These are phyloP conservation scores for Dendrophyllia cribrosa DNA, from an alignment of 64 coral and sea anemone species.

Conservation along the genomic window DNA sequence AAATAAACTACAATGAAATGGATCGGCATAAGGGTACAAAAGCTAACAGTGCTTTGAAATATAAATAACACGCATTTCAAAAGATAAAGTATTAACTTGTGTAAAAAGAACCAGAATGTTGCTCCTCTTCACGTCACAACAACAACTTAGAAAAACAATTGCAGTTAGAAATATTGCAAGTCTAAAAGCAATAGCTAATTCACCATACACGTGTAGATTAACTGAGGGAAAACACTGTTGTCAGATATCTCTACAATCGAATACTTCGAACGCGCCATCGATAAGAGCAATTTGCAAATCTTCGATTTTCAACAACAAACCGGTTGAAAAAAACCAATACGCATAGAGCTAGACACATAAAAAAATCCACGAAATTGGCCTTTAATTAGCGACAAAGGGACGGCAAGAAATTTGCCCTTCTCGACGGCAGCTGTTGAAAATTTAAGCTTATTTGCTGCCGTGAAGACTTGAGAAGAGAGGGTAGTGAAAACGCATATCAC, in stretches of 20 bases:
- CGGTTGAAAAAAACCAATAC: no score
- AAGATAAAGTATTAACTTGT: not conserved
- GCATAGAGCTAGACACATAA: no score
- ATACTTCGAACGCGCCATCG: no score
- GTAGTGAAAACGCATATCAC: no score
- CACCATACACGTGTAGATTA: not conserved
- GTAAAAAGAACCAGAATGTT: not conserved
- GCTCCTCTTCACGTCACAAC: conserved; percentile 10
- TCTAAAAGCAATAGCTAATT: not conserved
- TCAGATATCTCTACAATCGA: not conserved
- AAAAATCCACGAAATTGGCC: not conserved
- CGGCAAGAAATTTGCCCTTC: not conserved
- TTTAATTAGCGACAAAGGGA: not conserved
- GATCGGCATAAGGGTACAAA: not conserved
- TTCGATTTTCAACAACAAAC: not conserved
- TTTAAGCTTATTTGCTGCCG: not conserved
- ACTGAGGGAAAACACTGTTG: not conserved
- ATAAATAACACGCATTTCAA: not conserved
- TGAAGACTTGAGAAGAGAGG: not conserved
- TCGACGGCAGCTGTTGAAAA: not conserved
- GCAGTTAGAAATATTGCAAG: not conserved
- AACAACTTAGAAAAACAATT: not conserved
- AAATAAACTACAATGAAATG: not conserved
- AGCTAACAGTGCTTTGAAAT: not conserved
- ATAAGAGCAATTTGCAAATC: not conserved